These are phyloP conservation scores for Lates calcarifer DNA, from an alignment of 2,113 vertebrate species.

Conservation along the genomic window DNA sequence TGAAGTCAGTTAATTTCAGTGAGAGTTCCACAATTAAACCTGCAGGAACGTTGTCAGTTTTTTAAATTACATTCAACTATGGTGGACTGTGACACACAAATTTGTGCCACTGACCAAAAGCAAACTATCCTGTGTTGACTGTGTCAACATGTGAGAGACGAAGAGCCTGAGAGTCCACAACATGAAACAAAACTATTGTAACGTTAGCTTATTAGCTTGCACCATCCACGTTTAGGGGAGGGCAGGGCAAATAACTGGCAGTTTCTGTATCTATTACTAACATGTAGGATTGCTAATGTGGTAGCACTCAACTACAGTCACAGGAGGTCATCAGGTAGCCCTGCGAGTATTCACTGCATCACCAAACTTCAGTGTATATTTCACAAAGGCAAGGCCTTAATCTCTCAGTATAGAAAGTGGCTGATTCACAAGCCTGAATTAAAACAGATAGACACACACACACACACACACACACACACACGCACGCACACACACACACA, in stretches of 20 bases:
- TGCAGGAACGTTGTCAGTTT: background rate
- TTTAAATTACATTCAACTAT: background rate
- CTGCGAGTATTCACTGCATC: background rate
- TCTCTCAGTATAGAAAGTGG: background rate
- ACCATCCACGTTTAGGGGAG: background rate
- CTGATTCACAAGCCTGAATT: slow-evolving; percentile 15
- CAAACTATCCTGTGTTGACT: background rate
- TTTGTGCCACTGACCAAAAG: background rate
- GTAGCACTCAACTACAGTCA: background rate
- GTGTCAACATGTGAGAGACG: background rate
- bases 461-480: background rate
- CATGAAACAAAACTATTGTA: background rate
- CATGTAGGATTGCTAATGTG: background rate
- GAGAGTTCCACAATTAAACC: background rate
- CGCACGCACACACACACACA: slow-evolving; percentile 21
- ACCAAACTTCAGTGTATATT: background rate
- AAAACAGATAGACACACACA: background rate
- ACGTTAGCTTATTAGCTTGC: background rate
- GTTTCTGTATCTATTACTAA: no score
- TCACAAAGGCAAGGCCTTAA: background rate
- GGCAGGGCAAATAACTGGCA: no score
- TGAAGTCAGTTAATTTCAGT: background rate
- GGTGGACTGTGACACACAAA: background rate
- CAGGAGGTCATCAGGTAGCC: background rate
- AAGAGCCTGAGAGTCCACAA: background rate